Evolutionary conservation across 2,113 vertebrate species (phyloP).

Genomic region (Hypomesus transpacificus): DNA sequence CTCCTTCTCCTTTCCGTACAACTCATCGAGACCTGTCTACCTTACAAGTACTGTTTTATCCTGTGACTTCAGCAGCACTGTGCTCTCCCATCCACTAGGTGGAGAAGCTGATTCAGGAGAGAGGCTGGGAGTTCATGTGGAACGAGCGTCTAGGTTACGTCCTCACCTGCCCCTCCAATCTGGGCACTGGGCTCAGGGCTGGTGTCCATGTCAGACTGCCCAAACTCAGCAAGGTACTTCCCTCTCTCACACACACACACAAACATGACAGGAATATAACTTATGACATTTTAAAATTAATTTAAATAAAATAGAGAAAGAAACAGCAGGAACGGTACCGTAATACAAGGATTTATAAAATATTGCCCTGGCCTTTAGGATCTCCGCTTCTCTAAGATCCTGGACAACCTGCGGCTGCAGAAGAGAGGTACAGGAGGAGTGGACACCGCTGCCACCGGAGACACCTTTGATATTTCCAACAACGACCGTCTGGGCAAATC

Average conservation of each 20-base stretch:
- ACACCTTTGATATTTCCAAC: conserved; percentile 90
- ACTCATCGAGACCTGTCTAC: neutral
- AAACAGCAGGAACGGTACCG: neutral
- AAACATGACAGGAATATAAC: neutral
- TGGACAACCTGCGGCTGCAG: conserved; percentile 87
- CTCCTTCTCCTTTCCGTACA: neutral
- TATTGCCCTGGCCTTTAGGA: conserved; percentile 68
- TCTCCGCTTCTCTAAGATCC: conserved; percentile 83
- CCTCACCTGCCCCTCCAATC: conserved; percentile 90
- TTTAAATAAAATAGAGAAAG: neutral
- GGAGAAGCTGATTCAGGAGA: conserved; percentile 85
- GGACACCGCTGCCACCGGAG: conserved; percentile 84
- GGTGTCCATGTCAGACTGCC: conserved; percentile 88
- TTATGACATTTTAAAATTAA: neutral
- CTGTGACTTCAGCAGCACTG: neutral
- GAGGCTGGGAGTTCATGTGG: conserved; percentile 98
- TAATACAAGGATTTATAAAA: neutral
- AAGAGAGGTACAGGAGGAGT: conserved; percentile 90
- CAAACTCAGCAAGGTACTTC: conserved; percentile 82
- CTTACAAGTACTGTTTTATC: neutral
- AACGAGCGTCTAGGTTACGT: conserved; percentile 86
- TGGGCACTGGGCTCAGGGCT: conserved; percentile 87
- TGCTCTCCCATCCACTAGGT: conserved; percentile 67
- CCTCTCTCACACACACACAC: neutral
- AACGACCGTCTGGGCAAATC: conserved; percentile 88